These are phyloP conservation scores for Ploceus nigricollis DNA, from an alignment of 2,113 vertebrate genomes.

Conservation along the genomic window DNA sequence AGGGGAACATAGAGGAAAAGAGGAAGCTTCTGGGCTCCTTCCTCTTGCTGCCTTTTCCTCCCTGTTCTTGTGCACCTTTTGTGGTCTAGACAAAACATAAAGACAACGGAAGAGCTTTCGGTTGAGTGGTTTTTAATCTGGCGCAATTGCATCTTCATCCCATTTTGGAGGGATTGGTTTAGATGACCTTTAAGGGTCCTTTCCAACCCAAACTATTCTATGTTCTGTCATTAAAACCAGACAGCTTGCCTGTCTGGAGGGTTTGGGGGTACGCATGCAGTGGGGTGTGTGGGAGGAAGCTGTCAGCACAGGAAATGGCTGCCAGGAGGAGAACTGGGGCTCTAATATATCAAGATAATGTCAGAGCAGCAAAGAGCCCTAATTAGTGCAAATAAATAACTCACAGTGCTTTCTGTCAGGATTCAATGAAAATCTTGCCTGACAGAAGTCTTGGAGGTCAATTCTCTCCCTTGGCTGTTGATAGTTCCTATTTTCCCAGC, in stretches of 20 bases:
- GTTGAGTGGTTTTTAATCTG: not conserved
- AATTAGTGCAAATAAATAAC: not conserved
- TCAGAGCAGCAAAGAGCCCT: not conserved
- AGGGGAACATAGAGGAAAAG: not conserved
- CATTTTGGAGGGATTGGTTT: not conserved
- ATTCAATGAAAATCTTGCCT: not conserved
- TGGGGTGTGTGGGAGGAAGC: not conserved
- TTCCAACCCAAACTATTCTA: not conserved
- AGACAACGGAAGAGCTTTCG: not conserved
- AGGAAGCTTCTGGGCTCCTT: not conserved
- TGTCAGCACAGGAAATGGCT: not conserved
- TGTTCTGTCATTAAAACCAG: not conserved
- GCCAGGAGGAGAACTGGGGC: not conserved
- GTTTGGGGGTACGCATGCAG: not conserved
- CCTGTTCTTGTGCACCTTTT: not conserved
- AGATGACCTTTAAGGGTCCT: not conserved
- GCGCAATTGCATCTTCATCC: not conserved
- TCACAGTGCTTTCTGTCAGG: not conserved
- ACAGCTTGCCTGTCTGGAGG: not conserved
- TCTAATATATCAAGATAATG: not conserved
- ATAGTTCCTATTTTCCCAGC: not conserved
- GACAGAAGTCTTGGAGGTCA: not conserved
- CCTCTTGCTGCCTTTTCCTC: not conserved
- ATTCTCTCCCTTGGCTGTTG: not conserved
- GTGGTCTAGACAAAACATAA: not conserved